These are phyloP conservation scores for Leptopilina drosophilae DNA, from an alignment of 2,888 invertebrate species.

Conservation along the genomic window DNA sequence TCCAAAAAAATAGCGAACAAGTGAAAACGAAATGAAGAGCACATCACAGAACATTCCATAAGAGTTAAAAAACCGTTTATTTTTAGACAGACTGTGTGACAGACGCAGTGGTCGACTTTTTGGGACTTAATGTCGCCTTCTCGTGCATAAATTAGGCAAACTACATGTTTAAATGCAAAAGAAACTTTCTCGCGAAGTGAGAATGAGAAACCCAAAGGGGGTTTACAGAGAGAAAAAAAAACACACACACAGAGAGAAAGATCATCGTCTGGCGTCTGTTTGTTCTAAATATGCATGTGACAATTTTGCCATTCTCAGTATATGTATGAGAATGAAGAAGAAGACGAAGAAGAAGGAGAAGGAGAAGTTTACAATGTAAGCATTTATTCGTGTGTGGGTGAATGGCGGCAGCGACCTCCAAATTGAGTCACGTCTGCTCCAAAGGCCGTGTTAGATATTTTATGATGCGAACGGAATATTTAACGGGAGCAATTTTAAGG, in stretches of 20 bases:
- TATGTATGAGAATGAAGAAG: not conserved
- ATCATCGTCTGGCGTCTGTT: slow-evolving; percentile 20
- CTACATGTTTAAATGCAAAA: slow-evolving; percentile 40
- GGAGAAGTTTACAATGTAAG: slow-evolving; percentile 10
- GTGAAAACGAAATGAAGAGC: not conserved
- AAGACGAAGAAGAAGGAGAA: slow-evolving; percentile 7
- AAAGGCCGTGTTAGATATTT: slow-evolving; percentile 40
- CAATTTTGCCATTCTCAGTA: slow-evolving; percentile 13
- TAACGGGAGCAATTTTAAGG: slow-evolving; percentile 14
- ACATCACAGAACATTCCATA: not conserved
- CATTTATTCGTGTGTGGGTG: slow-evolving; percentile 21
- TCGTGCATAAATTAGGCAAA: slow-evolving; percentile 41
- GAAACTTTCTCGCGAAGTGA: not conserved
- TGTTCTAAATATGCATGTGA: slow-evolving; percentile 39
- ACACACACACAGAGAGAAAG: not conserved
- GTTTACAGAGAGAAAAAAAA: slow-evolving; percentile 1
- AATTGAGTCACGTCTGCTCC: slow-evolving; percentile 36
- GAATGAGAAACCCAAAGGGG: not conserved
- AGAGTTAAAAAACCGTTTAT: not conserved
- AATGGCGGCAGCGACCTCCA: slow-evolving; percentile 31
- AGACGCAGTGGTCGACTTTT: slow-evolving; percentile 38
- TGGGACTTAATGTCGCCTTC: slow-evolving; percentile 30
- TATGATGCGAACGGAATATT: slow-evolving; percentile 27
- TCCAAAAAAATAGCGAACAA: not conserved
- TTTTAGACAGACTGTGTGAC: slow-evolving; percentile 45